Evolutionary conservation across 2,797 vertebrate species (phyloP).

Genomic region (Pantherophis alleghaniensis): DNA sequence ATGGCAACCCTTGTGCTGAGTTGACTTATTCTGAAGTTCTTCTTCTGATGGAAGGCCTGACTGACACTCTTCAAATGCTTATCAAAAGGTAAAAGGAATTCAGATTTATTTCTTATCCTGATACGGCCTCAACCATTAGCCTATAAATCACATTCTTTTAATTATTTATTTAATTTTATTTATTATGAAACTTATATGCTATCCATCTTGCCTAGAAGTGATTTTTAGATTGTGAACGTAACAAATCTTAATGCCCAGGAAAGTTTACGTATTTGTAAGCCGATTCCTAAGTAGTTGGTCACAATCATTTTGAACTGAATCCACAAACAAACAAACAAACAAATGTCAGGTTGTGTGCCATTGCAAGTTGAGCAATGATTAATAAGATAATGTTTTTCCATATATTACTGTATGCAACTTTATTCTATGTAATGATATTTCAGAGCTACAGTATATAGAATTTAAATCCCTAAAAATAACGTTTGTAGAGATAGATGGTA

Average conservation of each 20-base stretch:
- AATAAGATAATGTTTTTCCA: neutral
- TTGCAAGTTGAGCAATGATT: neutral
- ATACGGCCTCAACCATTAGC: neutral
- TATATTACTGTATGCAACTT: neutral
- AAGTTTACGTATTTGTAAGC: neutral
- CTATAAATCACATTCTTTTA: neutral
- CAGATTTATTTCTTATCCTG: conserved; percentile 14
- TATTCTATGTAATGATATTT: neutral
- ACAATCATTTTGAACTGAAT: neutral
- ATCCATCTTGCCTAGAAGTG: neutral
- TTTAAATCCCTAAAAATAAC: neutral
- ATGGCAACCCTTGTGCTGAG: conserved; percentile 84
- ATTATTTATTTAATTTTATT: neutral
- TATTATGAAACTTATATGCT: neutral
- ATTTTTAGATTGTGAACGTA: neutral
- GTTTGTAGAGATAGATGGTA: neutral
- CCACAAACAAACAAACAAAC: neutral
- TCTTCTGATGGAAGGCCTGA: conserved; percentile 80
- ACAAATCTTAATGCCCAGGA: neutral
- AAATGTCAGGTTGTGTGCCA: neutral
- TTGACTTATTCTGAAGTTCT: conserved; percentile 84
- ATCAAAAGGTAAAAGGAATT: conserved; percentile 85
- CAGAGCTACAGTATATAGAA: neutral
- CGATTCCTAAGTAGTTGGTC: neutral
- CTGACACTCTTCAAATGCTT: conserved; percentile 85